Evolutionary conservation across 2,888 invertebrate genomes (phyloP), one percentile per base, ranked within the genome.

Genomic region (Ctenicera cuprea): DNA sequence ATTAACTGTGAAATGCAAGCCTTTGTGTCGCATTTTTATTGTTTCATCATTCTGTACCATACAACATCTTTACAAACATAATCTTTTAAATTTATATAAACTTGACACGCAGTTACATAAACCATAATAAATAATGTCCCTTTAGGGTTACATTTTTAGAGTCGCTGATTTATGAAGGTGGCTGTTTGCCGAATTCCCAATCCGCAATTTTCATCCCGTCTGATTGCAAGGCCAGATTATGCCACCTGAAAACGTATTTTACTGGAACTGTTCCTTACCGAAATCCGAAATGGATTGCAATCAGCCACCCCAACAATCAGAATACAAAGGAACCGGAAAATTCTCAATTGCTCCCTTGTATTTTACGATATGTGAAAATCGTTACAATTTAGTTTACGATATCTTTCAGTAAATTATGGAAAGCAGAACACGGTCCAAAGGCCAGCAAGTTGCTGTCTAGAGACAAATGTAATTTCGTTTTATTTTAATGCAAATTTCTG

Each of bases 191-290:
- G 38, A 38, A 59, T 59, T 59, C 59, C 38, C 59, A 3, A 20
- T 59, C 20, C 59, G 20, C 37, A 59, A 59, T 59, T 59, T 59
- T 59, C 59, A 59, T n/a, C 59, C 59, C 11, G 41, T 38, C 33
- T 38, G 59, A 59, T 59, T 59, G 59, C n/a, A 20, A 59, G 38
- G 12, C 38, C 20, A 38, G 59, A 59, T 59, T 59, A 37, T 59
- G 59, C 38, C 59, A 59, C 59, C 59, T 59, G 59, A 59, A 45
- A 50, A 38, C 59, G 20, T 59, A 59, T 59, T 59, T 59, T 38
- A 38, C 20, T 16, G 59, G 59, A 20, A n/a, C 38, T 38, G 59
- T 22, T 59, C 41, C 30, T n/a, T 38, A n/a, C 16, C 59, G 59
- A 59, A 59, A 59, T 59, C 59, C 59, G 41, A 20, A 59, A 59